Evolutionary conservation across 2,797 vertebrate species (phyloP).

Genomic region (Sebastes umbrosus): DNA sequence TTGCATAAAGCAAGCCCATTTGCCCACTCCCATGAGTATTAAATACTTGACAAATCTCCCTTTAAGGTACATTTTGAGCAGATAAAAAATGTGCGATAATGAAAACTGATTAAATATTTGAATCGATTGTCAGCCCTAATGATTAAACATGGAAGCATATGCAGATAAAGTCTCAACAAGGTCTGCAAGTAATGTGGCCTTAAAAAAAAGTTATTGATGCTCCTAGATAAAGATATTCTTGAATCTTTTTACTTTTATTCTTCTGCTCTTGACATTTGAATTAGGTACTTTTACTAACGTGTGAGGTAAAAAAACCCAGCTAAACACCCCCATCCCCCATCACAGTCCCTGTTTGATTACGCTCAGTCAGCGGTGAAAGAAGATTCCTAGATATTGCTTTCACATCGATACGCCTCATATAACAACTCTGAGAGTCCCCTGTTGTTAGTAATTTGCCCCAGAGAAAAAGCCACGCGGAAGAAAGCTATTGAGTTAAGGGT

Average conservation of each 20-base stretch:
- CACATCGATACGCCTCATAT: constrained; percentile 38
- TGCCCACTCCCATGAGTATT: no score
- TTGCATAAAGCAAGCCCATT: no score
- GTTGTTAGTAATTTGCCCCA: constrained; percentile 39
- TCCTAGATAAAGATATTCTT: background rate
- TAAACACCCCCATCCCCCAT: background rate
- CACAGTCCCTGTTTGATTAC: constrained; percentile 19
- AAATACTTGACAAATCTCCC: no score
- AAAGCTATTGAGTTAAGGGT: constrained; percentile 39
- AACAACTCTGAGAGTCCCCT: constrained; percentile 28
- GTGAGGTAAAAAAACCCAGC: background rate
- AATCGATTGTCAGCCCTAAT: background rate
- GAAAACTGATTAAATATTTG: no score
- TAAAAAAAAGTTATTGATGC: background rate
- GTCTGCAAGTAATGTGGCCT: background rate
- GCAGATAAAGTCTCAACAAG: background rate
- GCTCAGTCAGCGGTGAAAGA: constrained; percentile 25
- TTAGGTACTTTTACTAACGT: background rate
- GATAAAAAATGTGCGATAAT: no score
- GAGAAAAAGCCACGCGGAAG: constrained; percentile 21
- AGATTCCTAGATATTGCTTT: constrained; percentile 39
- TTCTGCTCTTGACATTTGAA: background rate
- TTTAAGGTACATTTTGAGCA: no score
- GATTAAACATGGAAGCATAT: background rate
- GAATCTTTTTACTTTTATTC: background rate